Evolutionary conservation across 2,113 vertebrate species (phyloP), one percentile per base, ranked within the genome.

Genomic region (Hyla sarda): DNA sequence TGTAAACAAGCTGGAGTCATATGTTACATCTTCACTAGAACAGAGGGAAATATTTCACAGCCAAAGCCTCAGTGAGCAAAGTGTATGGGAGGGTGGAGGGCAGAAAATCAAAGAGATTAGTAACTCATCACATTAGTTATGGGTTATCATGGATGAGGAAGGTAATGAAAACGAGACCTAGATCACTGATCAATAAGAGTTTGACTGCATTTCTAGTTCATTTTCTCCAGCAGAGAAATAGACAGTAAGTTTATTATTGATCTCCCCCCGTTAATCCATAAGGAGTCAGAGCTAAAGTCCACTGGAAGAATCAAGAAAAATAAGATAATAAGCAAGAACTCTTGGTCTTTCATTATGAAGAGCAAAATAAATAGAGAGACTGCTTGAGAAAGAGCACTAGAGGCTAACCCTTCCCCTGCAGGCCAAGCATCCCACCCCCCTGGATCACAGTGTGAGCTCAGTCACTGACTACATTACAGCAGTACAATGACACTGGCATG

Each of bases 161-260:
- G 92, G 95, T 95, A 95, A 96, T 97, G 96, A 96, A 96, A 97
- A 95, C 94, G 93, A 96, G 94, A 96, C 94, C 94, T 94, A 94
- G 94, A 95, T 95, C 90, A 87, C 94, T 92, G 96, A 97, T 99
- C 97, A 96, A 97, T 98, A 96, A 94, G 96, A 96, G 95, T 97
- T 97, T 97, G 96, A 96, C 96, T 97, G 96, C 96, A 95, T 96
- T 97, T 97, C 95, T 92, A 97, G 97, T 98, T 98, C 96, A 98
- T 98, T 98, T 98, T 97, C 96, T 93, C 94, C 93, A 93, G 95
- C 95, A 90, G 95, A 96, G 94, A 95, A 94, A 94, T 90, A 93
- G 94, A 92, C 94, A 96, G 95, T 94, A 96, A 96, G 97, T 95
- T 96, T 93, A 92, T 93, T 97, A 99, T 99, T 96, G 97, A 99